Base-by-base conservation (phyloP, 2,797 vertebrate species). In the Pangasius larnaudii region DNA sequence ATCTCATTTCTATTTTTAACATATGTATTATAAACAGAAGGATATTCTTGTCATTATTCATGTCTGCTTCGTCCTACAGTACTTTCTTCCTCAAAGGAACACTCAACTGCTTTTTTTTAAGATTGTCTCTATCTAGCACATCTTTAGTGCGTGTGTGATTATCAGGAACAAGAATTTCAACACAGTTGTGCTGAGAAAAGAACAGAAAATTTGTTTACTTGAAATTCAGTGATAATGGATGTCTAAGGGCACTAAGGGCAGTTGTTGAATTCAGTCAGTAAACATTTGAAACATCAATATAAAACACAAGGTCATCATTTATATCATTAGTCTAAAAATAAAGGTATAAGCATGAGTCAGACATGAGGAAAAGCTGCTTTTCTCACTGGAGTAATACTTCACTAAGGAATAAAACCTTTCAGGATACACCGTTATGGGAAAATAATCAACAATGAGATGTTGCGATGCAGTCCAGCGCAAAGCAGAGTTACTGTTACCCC, bases 1-100 rank as follows among this genome's bases (percentile, higher is more conserved):
- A 59, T 59, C 33, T 77, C 27, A 36, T 59, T 80, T 59, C 33
- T 80, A 80, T 80, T 80, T 59, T 59, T 80, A 59, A 39, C n/a
- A 7, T 39, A 27, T 36, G 33, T 58, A 80, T 78, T 53, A 22
- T 33, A 8, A 19, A 19, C 51, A 56, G n/a, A 33, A 33, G 42
- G n/a, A 78, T 53, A 78, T 78, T 78, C 49, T 33, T 18, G 27
- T 10, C 49, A 5, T 33, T 56, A 33, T 24, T 19, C 49, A 78
- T 78, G 19, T 13, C 19, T 36, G 24, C 30, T 36, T 58, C 5
- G 5, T 58, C 58, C 49, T 79, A 24, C 18, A 36, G 33, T 6
- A 36, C 5, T 51, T 79, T 33, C 5, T 11, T 22, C 30, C 30
- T 22, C 10, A 56, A 33, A 78, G 18, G 3, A 36, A 79, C 18